Evolutionary conservation across 2,797 vertebrate species (phyloP), one percentile per base, ranked within the genome.

Genomic region (Tolypeutes matacus): DNA sequence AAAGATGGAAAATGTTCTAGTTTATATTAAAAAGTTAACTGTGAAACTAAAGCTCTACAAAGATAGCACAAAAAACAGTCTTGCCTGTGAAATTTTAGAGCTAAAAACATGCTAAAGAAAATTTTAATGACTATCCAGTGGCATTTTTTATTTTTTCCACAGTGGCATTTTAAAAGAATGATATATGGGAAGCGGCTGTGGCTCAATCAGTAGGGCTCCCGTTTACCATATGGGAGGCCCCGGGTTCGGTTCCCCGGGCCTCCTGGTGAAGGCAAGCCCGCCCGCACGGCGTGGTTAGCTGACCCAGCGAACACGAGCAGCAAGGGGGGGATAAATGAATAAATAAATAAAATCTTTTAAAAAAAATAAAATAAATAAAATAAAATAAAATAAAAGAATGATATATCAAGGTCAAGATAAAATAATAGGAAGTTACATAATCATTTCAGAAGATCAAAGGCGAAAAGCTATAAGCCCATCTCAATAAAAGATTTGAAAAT

Each of bases 1-100:
- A 86, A 70, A 64, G 20, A 62, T 83, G 56, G 27, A 67, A 96
- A 73, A 36, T 89, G 8, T 92, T 70, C 34, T 42, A 46, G 25
- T 82, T 64, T 60, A 34, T 87, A 51, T 69, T 65, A 49, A 87
- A 93, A 73, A 73, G 34, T 77, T 83, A 49, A 69, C 62, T 75
- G 27, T 70, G 81, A 91, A 72, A 64, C 64, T 4, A 29, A 77
- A 93, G 53, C 31, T 29, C 51, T 53, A 9, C 17, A 62, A 12
- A 75, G 49, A 31, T 67, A 80, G 18, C 31, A 83, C 70, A 73
- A 20, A 20, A 39, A 65, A 23, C 18, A 70, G 2, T 69, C 73
- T 88, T 94, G n/a, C n/a, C 73, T 75, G n/a, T 64, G 88, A 83
- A 91, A 83, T 87, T 58, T 87, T 58, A 70, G 36, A 84, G 78